Evolutionary conservation across 2,888 invertebrate species (phyloP), one percentile per base, ranked within the genome.

Genomic region (Drosophila trichaetosa): DNA sequence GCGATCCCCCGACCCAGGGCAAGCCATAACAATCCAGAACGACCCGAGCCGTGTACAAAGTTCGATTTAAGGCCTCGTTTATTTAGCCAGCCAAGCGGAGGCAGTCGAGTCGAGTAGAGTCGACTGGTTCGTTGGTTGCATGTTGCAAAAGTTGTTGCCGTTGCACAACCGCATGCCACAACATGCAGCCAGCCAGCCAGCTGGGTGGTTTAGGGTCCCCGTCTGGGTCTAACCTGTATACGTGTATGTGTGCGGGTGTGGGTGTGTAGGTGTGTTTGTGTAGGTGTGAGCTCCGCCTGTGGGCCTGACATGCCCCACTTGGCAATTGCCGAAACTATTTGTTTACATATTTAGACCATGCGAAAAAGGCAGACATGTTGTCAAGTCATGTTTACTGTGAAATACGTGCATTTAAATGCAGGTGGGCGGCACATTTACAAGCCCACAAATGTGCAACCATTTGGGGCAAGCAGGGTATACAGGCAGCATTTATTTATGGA

Each of bases 301-400:
- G 48, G 53, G 68, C 68, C 61, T 71, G 60, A 71, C 81, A 88
- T 90, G 86, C 76, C 88, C 90, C 90, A 90, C 86, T 90, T 90
- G 87, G 90, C 87, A 87, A 88, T 87, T 88, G 90, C 89, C 87
- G 75, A 86, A 87, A 87, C 87, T 89, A 90, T 90, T 88, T 90
- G 90, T 88, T 87, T 85, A 84, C 90, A 91, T 89, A 90, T 87
- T 89, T 90, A 87, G 86, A 85, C 82, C 86, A 80, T 80, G 86
- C 82, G 79, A 82, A 76, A 80, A 82, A 87, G 91, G 73, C 87
- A 82, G 87, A 81, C 82, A 89, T 85, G 90, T 84, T 90, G 90
- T 90, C 91, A 90, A 91, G 91, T 87, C 90, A 90, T 90, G 90
- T 90, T 91, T 83, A 74, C 90, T 87, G 84, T 90, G 89, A 91